Evolutionary conservation across 92 coral and sea anemone genomes (phyloP), one percentile per base, ranked within the genome.

Genomic region (Anthopleura xanthogrammica): DNA sequence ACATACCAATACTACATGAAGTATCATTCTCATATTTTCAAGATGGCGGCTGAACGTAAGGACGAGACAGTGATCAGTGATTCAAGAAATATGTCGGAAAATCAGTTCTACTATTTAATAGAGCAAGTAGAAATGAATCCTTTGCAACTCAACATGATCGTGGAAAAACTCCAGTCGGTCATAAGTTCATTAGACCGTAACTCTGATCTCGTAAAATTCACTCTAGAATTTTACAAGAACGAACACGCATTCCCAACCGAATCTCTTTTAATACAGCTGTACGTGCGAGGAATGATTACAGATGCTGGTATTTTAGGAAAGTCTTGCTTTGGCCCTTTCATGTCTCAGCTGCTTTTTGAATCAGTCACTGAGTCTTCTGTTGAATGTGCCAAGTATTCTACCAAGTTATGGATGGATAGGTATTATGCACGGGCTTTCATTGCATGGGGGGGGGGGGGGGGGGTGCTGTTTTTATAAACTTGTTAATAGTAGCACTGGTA

Each of bases 371-470:
- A 60, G 39, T 87, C 88, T 14, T 82, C 93, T 46, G 80, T 72
- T 46, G 88, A 81, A 20, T 87, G 93, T 60, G 85, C 91, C 24
- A 84, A 84, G 20, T 90, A 90, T 81, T 87, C 86, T 64, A 78
- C 79, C 13, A 66, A 72, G 36, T 60, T 87, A 71, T 90, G 93
- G 93, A 17, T 87, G 11, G 91, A 87, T 56, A 90, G 91, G 93
- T 90, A 80, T 65, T 65, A 65, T 8, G 29, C 12, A 65, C 10
- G 12, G 22, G 16, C 22, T 19, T 14, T 16, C 22, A 60, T 16
- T 16, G 0, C 36, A 60, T 14, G 20, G 20, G 65, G 65, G 12
- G 65, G 65, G 65, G 65, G 22, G 65, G 22, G 65, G 20, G 7
- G 65, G 36, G 36, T 29, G 36, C 36, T 29, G 36, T 29, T 29